Evolutionary conservation across 2,888 invertebrate genomes (phyloP).

Genomic region (Nudaria mundana): DNA sequence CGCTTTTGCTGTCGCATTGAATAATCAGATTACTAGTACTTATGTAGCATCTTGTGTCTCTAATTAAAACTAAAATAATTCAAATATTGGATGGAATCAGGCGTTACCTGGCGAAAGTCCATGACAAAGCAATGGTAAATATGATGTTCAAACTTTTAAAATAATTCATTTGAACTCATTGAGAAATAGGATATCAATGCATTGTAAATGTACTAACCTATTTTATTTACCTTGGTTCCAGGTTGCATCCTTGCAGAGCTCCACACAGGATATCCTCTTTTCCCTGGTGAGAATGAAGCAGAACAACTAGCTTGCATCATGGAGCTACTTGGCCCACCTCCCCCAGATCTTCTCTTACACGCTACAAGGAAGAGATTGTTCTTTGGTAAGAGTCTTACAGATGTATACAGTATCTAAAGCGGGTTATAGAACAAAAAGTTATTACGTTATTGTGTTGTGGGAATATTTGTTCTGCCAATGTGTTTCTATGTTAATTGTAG

Average conservation of each 20-base stretch:
- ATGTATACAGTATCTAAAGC: background rate
- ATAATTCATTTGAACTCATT: no score
- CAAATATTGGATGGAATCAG: no score
- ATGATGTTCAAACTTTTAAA: no score
- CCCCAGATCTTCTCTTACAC: slow-evolving; percentile 90
- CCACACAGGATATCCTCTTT: slow-evolving; percentile 96
- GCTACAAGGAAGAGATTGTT: slow-evolving; percentile 93
- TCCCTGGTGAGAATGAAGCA: slow-evolving; percentile 98
- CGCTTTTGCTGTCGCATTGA: no score
- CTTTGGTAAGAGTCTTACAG: slow-evolving; percentile 84
- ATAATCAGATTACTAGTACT: no score
- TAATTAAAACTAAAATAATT: no score
- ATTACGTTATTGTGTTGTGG: background rate
- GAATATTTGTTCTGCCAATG: background rate
- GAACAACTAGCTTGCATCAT: slow-evolving; percentile 98
- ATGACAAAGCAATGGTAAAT: no score
- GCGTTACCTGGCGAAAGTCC: no score
- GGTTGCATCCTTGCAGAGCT: slow-evolving; percentile 97
- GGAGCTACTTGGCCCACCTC: slow-evolving; percentile 96
- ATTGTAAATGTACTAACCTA: no score
- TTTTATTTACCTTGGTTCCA: slow-evolving; percentile 47
- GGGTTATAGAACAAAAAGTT: background rate
- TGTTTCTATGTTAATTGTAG: background rate
- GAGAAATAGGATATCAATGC: no score
- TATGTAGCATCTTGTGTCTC: no score